phyloP scores from a whole-genome alignment of 2,888 invertebrate species.

The Pyrochroa serraticornis region DNA sequence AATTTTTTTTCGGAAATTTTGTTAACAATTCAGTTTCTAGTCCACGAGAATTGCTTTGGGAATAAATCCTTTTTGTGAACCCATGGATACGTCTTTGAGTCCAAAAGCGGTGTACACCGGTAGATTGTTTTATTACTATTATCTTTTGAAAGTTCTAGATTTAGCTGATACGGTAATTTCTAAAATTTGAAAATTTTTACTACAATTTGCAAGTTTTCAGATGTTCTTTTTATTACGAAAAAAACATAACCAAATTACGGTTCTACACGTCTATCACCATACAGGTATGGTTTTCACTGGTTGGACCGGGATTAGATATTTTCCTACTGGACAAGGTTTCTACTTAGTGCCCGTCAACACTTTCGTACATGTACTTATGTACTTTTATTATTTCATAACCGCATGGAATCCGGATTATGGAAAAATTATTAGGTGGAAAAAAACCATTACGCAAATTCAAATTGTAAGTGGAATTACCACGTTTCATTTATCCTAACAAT shows the following conservation, averaged over 20 bases:
- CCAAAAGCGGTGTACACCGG: not conserved
- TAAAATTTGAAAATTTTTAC: not conserved
- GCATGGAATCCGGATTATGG: conserved; percentile 60
- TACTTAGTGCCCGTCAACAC: conserved; percentile 70
- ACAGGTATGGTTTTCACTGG: conserved; percentile 74
- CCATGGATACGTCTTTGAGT: not conserved
- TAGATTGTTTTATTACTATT: not conserved
- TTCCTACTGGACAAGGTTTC: conserved; percentile 70
- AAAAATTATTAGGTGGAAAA: conserved; percentile 73
- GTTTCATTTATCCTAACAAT: not conserved
- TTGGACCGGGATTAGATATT: conserved; percentile 66
- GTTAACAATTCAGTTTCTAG: not conserved
- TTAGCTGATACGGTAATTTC: not conserved
- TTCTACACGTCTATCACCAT: conserved; percentile 83
- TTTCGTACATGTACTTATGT: conserved; percentile 79
- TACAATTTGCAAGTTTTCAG: conserved; percentile 37
- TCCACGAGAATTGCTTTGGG: not conserved
- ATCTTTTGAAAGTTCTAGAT: not conserved
- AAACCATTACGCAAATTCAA: conserved; percentile 79
- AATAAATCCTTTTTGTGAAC: not conserved
- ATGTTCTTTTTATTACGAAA: conserved; percentile 80
- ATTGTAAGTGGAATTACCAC: conserved; percentile 60
- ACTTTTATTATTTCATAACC: conserved; percentile 75
- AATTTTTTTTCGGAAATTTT: not conserved
- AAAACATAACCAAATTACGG: conserved; percentile 77